phyloP scores from a whole-genome alignment of 2,113 vertebrate species.

The Castor canadensis region DNA sequence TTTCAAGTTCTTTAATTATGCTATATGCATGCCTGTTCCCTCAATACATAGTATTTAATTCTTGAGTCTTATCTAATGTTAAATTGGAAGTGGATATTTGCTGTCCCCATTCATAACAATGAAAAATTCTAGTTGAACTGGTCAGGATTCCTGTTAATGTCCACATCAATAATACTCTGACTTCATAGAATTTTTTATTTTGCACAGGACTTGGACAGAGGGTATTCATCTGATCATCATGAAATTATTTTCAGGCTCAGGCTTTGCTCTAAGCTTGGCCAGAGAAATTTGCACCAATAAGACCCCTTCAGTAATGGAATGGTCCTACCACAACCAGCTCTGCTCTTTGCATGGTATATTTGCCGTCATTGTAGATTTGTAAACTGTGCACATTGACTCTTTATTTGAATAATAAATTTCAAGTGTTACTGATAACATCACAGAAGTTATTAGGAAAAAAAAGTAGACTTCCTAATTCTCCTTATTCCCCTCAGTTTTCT shows the following conservation, averaged over 20 bases:
- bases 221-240: neutral
- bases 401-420: neutral
- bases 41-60: neutral
- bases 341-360: neutral
- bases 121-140: neutral
- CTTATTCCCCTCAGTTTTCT: neutral
- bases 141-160: neutral
- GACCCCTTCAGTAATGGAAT: neutral
- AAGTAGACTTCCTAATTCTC: neutral
- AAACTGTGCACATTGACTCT: neutral
- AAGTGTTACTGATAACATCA: neutral
- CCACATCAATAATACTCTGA: neutral
- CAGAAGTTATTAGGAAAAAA: neutral
- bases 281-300: neutral
- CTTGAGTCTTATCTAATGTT: constrained; percentile 9
- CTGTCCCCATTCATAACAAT: neutral
- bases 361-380: neutral
- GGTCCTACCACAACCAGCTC: neutral
- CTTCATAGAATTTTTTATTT: neutral
- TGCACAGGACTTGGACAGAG: neutral
- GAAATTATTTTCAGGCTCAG: neutral
- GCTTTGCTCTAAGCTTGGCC: neutral
- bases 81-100: neutral
- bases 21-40: neutral
- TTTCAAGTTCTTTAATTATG: neutral